Evolutionary conservation across 2,113 vertebrate species (phyloP).

Genomic region (Platanista minor): DNA sequence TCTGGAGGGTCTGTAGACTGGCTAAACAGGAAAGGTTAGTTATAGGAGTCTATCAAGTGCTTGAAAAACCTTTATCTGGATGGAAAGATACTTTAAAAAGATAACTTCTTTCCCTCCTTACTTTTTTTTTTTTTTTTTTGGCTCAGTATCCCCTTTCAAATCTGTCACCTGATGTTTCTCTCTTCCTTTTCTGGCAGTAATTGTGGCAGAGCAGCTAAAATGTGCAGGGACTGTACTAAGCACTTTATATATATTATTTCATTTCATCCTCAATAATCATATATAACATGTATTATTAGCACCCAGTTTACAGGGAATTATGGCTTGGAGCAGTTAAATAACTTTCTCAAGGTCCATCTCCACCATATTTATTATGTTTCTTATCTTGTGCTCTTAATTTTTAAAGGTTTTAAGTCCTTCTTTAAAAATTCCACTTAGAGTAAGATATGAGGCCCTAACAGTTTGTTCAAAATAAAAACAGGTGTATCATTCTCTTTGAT

Average conservation of each 20-base stretch:
- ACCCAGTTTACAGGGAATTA: not conserved
- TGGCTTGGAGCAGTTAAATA: not conserved
- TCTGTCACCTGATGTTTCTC: not conserved
- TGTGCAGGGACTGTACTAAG: not conserved
- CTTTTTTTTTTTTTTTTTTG: not conserved
- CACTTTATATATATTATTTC: not conserved
- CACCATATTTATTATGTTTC: not conserved
- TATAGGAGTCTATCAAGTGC: not conserved
- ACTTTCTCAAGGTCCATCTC: not conserved
- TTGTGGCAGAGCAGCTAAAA: not conserved
- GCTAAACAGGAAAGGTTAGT: conserved; percentile 9
- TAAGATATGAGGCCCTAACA: not conserved
- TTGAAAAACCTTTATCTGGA: not conserved
- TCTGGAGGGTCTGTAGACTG: not conserved
- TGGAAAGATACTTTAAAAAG: conserved; percentile 21
- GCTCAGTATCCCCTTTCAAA: not conserved
- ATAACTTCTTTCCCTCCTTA: not conserved
- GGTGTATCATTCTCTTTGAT: not conserved
- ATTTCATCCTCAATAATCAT: not conserved
- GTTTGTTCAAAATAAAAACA: conserved; percentile 8
- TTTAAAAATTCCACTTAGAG: not conserved
- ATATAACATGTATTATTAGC: not conserved
- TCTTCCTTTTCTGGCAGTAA: not conserved
- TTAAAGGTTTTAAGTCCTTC: not conserved
- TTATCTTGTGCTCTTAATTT: not conserved